Percentiles rank a stretch among this genome's conserved stretches.
These are phyloP conservation scores for Zoanthus sociatus DNA, from an alignment of 92 coral and sea anemone species.

Conservation along the genomic window DNA sequence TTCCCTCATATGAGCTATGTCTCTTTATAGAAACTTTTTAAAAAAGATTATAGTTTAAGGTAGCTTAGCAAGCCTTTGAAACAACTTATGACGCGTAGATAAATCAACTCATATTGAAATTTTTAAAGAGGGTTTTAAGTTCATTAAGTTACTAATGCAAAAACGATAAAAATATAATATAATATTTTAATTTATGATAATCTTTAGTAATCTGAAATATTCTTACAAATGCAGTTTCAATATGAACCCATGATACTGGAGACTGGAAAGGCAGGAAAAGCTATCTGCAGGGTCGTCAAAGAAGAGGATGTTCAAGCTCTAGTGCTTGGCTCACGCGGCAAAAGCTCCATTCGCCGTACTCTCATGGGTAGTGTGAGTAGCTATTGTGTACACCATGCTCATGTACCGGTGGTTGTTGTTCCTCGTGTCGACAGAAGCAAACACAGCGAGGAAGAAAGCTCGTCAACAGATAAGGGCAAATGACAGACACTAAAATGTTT, in stretches of 20 bases:
- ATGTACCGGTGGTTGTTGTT: constrained; percentile 26
- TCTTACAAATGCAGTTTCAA: constrained; percentile 5
- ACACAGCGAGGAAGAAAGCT: neutral
- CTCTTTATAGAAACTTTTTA: too few relatives aligned
- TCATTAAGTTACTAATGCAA: too few relatives aligned
- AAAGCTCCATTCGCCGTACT: constrained; percentile 42
- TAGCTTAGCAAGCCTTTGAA: too few relatives aligned
- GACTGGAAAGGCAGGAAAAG: constrained; percentile 44
- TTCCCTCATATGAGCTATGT: too few relatives aligned
- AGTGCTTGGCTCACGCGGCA: constrained; percentile 41
- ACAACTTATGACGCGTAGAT: too few relatives aligned
- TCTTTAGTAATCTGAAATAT: neutral
- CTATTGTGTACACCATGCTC: constrained; percentile 49
- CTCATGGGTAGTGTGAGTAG: constrained; percentile 54
- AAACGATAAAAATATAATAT: too few relatives aligned
- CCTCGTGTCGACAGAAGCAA: constrained; percentile 15
- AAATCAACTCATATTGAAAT: too few relatives aligned
- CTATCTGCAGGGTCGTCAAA: constrained; percentile 33
- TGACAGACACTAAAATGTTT: neutral
- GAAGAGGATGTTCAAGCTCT: constrained; percentile 36
- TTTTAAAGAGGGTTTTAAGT: too few relatives aligned
- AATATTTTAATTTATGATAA: too few relatives aligned
- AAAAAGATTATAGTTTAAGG: too few relatives aligned
- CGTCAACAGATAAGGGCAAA: neutral
- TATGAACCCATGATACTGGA: constrained; percentile 36